A percentile compares a stretch with the other conserved stretches of the same genome.
Evolutionary conservation across 2,113 vertebrate genomes (phyloP).

Genomic region (Podarcis muralis): DNA sequence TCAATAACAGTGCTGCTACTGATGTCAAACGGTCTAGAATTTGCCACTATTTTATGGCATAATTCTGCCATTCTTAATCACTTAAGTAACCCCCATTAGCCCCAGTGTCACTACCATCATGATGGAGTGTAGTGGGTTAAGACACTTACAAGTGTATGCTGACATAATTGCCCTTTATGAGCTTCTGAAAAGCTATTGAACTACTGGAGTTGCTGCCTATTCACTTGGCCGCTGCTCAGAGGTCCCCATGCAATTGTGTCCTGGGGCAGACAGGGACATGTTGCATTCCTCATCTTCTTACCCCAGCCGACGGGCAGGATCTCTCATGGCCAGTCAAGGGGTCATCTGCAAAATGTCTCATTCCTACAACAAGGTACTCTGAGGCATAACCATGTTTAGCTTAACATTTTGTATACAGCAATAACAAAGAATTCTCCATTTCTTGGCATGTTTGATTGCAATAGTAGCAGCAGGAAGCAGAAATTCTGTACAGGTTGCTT

Average conservation of each 20-base stretch:
- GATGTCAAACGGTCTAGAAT: neutral
- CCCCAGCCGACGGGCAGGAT: neutral
- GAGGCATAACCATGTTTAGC: neutral
- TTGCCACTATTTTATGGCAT: neutral
- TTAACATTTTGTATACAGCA: neutral
- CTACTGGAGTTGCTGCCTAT: neutral
- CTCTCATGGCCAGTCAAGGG: neutral
- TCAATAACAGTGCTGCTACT: neutral
- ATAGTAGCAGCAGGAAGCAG: neutral
- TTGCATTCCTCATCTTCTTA: neutral
- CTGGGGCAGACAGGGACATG: neutral
- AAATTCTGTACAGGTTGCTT: neutral
- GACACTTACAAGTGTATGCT: constrained; percentile 8
- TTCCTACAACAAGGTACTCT: neutral
- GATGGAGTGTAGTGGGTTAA: neutral
- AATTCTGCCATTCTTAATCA: constrained; percentile 25
- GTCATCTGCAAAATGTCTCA: neutral
- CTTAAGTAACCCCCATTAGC: constrained; percentile 15
- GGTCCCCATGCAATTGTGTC: neutral
- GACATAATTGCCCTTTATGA: constrained; percentile 11
- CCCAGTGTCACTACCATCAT: neutral
- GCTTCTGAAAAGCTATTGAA: constrained; percentile 16
- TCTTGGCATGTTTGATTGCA: neutral
- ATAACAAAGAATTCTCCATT: neutral
- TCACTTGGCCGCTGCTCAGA: neutral